A percentile compares a stretch with the other conserved stretches of the same genome.
These are phyloP conservation scores for Cremastinae sp. DNA, from an alignment of 2,888 invertebrate genomes.

Conservation along the genomic window DNA sequence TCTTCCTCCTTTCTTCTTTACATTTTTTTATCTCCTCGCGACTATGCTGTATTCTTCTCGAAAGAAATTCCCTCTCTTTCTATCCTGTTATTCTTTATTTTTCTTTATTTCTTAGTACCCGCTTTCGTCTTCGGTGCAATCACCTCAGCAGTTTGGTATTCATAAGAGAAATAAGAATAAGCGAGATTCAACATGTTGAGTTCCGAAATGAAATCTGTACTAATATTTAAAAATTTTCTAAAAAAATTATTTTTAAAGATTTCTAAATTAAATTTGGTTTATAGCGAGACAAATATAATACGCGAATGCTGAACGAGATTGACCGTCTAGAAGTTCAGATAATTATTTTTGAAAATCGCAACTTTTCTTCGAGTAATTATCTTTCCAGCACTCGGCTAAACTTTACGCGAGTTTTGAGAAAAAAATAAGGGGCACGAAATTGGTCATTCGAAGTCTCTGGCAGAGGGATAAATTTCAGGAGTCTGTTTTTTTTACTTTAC, in stretches of 20 bases:
- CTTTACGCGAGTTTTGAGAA: constrained; percentile 15
- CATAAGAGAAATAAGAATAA: not conserved
- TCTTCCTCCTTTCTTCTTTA: constrained; percentile 40
- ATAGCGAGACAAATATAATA: too few relatives aligned
- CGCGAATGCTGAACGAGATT: too few relatives aligned
- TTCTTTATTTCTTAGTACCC: constrained; percentile 1
- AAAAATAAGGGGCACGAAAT: not conserved
- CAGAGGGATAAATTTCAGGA: constrained; percentile 13
- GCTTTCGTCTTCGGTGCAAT: constrained; percentile 5
- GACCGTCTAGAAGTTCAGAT: too few relatives aligned
- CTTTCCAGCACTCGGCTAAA: not conserved
- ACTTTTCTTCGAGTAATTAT: too few relatives aligned
- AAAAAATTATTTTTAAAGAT: not conserved
- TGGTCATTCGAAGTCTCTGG: constrained; percentile 10
- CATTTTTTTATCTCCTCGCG: constrained; percentile 6
- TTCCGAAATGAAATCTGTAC: too few relatives aligned
- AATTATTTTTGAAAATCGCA: too few relatives aligned
- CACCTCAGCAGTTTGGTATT: not conserved
- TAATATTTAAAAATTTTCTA: constrained; percentile 5
- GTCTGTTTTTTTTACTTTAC: constrained; percentile 13
- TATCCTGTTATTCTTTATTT: not conserved
- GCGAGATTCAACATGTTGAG: constrained; percentile 2
- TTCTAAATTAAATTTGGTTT: too few relatives aligned
- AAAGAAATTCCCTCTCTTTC: not conserved
- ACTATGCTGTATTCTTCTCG: not conserved